Base-by-base conservation (phyloP, 2,797 vertebrate genomes). In the Microhierax caerulescens region DNA sequence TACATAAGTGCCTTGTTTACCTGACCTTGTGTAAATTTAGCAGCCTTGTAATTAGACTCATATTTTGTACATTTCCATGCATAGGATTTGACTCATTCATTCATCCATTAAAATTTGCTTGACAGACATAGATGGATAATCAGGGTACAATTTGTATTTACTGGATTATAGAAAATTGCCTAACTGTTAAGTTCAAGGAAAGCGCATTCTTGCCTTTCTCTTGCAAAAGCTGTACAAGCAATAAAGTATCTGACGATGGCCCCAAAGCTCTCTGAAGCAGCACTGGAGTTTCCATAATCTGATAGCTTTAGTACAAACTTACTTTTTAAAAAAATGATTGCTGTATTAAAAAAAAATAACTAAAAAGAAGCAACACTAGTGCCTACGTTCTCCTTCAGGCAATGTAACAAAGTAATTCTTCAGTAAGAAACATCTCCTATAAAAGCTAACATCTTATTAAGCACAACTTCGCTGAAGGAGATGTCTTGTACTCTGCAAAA, bases 101-200 rank as follows among this genome's bases (percentile, higher is more conserved):
- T 98, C 98, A 98, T 98, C 98, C 98, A 98, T 98, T 98, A 98
- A 98, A 98, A 98, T 98, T 45, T 98, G 95, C 95, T 98, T 98
- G 98, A 98, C 97, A 98, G 98, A 98, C 96, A 91, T 97, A 98
- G 98, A 98, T 96, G 96, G 98, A 98, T 98, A 98, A 98, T 98
- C 97, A 98, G 98, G 96, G 96, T 97, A 98, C 98, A 98, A 98
- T 98, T 98, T 98, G 88, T 98, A 98, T 98, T 98, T 98, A 98
- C 98, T 98, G 97, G 97, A 98, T 98, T 98, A 98, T 30, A 98
- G 97, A 98, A 98, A 98, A 98, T 98, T 98, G 97, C 97, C 97
- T 97, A 98, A 98, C 98, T 96, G 97, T 98, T 97, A 98, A 98
- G 97, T 98, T 98, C 97, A 98, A 97, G 95, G 92, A 98, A 98